Conservation (phyloP, 2,113 vertebrate species). For the Prunella fulvescens region DNA sequence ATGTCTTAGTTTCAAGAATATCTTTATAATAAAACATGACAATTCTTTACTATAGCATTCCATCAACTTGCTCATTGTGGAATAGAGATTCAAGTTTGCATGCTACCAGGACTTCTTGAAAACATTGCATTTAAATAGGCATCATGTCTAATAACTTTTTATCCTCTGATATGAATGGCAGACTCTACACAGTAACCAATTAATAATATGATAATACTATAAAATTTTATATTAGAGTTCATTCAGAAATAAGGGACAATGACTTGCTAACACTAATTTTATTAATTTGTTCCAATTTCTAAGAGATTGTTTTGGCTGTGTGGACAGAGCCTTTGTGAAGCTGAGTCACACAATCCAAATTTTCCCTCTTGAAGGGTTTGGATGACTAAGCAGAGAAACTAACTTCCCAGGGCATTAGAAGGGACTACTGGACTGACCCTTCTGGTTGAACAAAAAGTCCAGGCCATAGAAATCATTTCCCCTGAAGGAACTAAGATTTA, state of each 20-base stretch:
- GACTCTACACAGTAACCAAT: neutral
- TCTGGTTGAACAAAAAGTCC: neutral
- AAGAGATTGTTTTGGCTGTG: accelerated
- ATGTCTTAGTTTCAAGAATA: neutral
- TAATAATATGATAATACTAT: neutral
- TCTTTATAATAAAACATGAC: neutral
- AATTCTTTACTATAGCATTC: neutral
- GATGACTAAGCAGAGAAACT: neutral
- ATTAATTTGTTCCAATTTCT: neutral
- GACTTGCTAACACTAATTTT: neutral
- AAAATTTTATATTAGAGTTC: neutral
- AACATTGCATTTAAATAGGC: neutral
- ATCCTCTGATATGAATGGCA: neutral
- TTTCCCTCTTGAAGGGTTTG: neutral
- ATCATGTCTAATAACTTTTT: neutral
- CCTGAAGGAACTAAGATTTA: neutral
- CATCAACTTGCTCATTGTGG: neutral
- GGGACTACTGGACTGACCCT: neutral
- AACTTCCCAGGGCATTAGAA: neutral
- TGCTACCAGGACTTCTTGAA: neutral
- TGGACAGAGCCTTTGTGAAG: neutral
- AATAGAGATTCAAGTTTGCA: neutral
- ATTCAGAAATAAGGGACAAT: neutral
- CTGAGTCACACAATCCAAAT: neutral
- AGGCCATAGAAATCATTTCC: neutral